phyloP scores from a whole-genome alignment of 1,140 invertebrate species.

The Plodia interpunctella region DNA sequence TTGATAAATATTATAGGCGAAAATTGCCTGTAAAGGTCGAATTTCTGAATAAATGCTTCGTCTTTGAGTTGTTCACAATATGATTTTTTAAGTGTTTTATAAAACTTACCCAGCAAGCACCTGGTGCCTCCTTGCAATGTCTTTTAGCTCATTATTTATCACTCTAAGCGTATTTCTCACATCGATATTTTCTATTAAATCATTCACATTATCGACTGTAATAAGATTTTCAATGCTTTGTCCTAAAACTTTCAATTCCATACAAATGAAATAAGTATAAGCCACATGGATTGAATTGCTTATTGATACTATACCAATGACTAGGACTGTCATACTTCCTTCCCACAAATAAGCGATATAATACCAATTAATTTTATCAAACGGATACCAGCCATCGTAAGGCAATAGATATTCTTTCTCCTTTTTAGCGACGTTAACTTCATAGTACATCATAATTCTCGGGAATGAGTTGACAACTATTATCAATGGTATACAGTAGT shows the following conservation, averaged over 20 bases:
- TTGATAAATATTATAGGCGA: too few species aligned
- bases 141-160: conserved; percentile 40
- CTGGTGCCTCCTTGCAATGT: conserved; percentile 44
- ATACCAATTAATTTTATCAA: conserved; percentile 56
- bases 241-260: conserved; percentile 54
- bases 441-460: conserved; percentile 49
- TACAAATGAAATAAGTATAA: conserved; percentile 46
- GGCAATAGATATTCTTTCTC: conserved; percentile 46
- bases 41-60: too few species aligned
- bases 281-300: conserved; percentile 45
- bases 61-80: too few species aligned
- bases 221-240: conserved; percentile 42
- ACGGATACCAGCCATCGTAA: conserved; percentile 64
- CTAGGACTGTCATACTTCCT: conserved; percentile 50
- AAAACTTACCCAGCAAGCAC: conserved; percentile 42
- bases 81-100: too few species aligned
- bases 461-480: conserved; percentile 50
- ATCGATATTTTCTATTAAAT: conserved; percentile 29
- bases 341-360: conserved; percentile 52
- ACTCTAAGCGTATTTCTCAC: conserved; percentile 27
- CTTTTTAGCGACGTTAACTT: conserved; percentile 31
- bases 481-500: conserved; percentile 38
- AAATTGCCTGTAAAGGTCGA: too few species aligned
- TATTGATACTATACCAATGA: conserved; percentile 42
- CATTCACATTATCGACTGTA: conserved; percentile 29